Evolutionary conservation across 2,888 invertebrate genomes (phyloP), one percentile per base, ranked within the genome.

Genomic region (Eupithecia abbreviata): DNA sequence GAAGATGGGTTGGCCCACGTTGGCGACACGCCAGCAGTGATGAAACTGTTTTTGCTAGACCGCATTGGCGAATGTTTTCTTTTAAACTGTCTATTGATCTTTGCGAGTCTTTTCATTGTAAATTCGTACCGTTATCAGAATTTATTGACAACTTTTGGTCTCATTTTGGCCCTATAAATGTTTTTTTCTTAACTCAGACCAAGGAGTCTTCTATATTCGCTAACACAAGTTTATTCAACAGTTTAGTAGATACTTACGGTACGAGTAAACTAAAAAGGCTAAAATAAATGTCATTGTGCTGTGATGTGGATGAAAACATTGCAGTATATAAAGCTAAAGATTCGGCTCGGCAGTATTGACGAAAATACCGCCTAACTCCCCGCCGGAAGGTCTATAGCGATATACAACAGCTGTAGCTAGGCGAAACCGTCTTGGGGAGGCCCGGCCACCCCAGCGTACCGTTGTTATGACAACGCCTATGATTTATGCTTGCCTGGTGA

Each of bases 401-500:
- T 86, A 85, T 90, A 89, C 90, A 90, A 90, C 90, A 89, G 90
- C 89, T 90, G 91, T 89, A 89, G 85, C 80, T 84, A 85, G 87
- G 89, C 89, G 89, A 90, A 91, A 92, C 86, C 84, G 85, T 84
- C 85, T 85, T 82, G 82, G 84, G 85, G 85, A 83, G 85, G 84
- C 84, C 81, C 82, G 84, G 84, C 87, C 85, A 85, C 88, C 91
- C 91, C 86, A 81, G 82, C 85, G 85, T 84, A 83, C 85, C 86
- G 90, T 91, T 90, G 90, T 90, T 90, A 90, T 90, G 89, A 88
- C 87, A 88, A 92, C 92, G 84, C 86, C 84, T 83, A 85, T 90
- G 91, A 91, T 91, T 92, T 90, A 91, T 93, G 89, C 84, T 84
- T 81, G 86, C 90, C 88, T 90, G 84, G 91, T 91, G 88, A 89